Conservation (phyloP, 2,888 invertebrate species). For the Parnassius smintheus region DNA sequence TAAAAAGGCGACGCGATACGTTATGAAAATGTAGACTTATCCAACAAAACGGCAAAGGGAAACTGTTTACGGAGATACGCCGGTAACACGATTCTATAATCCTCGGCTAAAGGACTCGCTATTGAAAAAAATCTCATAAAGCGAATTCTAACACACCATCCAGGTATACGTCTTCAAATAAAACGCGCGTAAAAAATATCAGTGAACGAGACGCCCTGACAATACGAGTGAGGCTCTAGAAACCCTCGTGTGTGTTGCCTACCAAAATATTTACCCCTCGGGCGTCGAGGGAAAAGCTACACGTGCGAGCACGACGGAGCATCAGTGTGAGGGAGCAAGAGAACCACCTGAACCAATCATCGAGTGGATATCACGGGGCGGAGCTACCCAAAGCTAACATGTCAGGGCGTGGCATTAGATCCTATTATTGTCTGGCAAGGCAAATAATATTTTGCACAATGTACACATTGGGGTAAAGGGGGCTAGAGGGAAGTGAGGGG, state of each 20-base stretch:
- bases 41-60: constrained; percentile 45
- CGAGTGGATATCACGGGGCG: constrained; percentile 51
- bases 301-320: constrained; percentile 49
- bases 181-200: constrained; percentile 76
- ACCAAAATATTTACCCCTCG: constrained; percentile 81
- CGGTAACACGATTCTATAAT: constrained; percentile 59
- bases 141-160: constrained; percentile 74
- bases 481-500: constrained; percentile 48
- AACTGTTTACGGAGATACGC: constrained; percentile 58
- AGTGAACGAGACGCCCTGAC: constrained; percentile 59
- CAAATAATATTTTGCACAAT: constrained; percentile 88
- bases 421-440: constrained; percentile 83
- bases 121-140: constrained; percentile 76
- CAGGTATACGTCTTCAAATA: constrained; percentile 75
- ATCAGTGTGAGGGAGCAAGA: constrained; percentile 43
- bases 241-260: constrained; percentile 80
- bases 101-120: constrained; percentile 57
- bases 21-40: constrained; percentile 41
- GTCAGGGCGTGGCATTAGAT: constrained; percentile 79
- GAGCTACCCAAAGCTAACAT: constrained; percentile 76
- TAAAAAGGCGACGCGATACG: constrained; percentile 38
- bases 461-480: constrained; percentile 82
- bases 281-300: constrained; percentile 77
- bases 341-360: constrained; percentile 55
- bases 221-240: constrained; percentile 67